These are phyloP conservation scores for Dryocosmus kuriphilus DNA, from an alignment of 2,888 invertebrate genomes.

Conservation along the genomic window DNA sequence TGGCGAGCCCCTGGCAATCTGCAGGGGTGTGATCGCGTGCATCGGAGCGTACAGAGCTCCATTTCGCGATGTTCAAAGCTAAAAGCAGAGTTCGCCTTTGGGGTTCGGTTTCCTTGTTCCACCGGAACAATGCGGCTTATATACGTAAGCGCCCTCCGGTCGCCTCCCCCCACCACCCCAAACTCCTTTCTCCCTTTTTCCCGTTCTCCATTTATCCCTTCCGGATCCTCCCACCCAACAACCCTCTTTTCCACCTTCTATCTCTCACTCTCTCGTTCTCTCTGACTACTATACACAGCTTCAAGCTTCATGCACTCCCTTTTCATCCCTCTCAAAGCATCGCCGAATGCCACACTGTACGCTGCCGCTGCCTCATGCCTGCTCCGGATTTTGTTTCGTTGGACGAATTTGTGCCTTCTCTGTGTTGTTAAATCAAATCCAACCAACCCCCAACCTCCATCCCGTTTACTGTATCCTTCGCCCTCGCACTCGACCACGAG, in stretches of 20 bases:
- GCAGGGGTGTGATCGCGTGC: slow-evolving; percentile 59
- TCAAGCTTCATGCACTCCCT: not conserved
- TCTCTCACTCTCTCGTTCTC: slow-evolving; percentile 16
- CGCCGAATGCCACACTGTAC: slow-evolving; percentile 55
- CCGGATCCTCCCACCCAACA: slow-evolving; percentile 7
- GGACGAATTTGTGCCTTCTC: slow-evolving; percentile 38
- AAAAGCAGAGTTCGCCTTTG: slow-evolving; percentile 55
- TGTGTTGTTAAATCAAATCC: slow-evolving; percentile 38
- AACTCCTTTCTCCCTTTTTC: slow-evolving; percentile 14
- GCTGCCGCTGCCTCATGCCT: too few relatives aligned
- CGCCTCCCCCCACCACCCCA: slow-evolving; percentile 14
- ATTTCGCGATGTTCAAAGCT: slow-evolving; percentile 38
- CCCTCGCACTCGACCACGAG: slow-evolving; percentile 20
- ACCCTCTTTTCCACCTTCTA: slow-evolving; percentile 6
- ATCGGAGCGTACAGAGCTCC: slow-evolving; percentile 52
- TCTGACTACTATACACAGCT: not conserved
- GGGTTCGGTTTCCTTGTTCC: slow-evolving; percentile 56
- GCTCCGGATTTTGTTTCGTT: slow-evolving; percentile 37
- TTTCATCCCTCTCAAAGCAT: slow-evolving; percentile 28
- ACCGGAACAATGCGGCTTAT: slow-evolving; percentile 56
- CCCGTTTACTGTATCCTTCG: slow-evolving; percentile 14
- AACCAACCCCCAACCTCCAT: not conserved
- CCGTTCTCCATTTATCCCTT: slow-evolving; percentile 17
- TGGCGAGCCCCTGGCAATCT: slow-evolving; percentile 50
- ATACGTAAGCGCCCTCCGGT: slow-evolving; percentile 51